Conservation (phyloP, 2,797 vertebrate species). For the Triplophysa yarkandensis region DNA sequence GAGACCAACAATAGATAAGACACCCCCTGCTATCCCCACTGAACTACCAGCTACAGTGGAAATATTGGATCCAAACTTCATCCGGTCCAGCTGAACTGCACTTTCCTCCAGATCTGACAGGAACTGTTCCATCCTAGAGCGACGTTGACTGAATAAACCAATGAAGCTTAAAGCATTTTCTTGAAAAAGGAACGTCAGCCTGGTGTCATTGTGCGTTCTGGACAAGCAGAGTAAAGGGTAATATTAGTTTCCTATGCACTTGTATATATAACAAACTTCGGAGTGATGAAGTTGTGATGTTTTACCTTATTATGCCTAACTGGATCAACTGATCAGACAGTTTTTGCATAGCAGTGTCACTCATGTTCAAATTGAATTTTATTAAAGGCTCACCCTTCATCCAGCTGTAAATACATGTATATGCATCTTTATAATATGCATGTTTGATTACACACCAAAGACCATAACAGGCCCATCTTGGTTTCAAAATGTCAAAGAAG, state of each 20-base stretch:
- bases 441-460: no score
- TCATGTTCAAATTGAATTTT: constrained; percentile 47
- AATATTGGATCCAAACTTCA: constrained; percentile 71
- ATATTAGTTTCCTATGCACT: not conserved
- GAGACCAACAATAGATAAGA: constrained; percentile 71
- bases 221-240: not conserved
- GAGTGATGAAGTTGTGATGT: not conserved
- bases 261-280: no score
- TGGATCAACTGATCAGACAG: constrained; percentile 63
- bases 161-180: constrained; percentile 57
- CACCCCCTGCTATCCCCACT: constrained; percentile 66
- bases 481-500: not conserved
- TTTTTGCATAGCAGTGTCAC: constrained; percentile 55
- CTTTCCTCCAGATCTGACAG: constrained; percentile 63
- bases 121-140: constrained; percentile 62
- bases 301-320: constrained; percentile 68
- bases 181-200: constrained; percentile 65
- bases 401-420: constrained; percentile 15
- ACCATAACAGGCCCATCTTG: not conserved
- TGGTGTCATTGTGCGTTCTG: constrained; percentile 66
- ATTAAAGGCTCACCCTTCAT: constrained; percentile 24
- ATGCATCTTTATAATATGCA: no score
- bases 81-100: constrained; percentile 68
- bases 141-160: constrained; percentile 49
- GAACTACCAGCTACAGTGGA: constrained; percentile 74